Evolutionary conservation across 2,113 vertebrate species (phyloP), one percentile per base, ranked within the genome.

Genomic region (Varanus salvator): DNA sequence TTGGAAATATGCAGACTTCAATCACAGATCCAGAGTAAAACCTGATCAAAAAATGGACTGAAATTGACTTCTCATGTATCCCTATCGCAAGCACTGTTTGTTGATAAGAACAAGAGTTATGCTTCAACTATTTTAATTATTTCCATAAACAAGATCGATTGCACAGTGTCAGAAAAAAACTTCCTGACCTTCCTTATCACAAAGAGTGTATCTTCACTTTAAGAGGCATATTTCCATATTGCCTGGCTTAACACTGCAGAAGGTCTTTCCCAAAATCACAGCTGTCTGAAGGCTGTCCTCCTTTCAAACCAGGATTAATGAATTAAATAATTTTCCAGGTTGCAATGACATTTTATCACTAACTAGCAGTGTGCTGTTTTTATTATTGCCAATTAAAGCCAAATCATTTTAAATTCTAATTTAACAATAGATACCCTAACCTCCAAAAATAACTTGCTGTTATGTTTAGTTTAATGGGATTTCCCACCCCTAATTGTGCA

Each of bases 251-350:
- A 80, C 31, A 68, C 77, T 44, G 44, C 27, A 25, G 19, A 68
- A 14, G 21, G 48, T 38, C 52, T 69, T 80, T 80, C 23, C 64
- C 71, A 77, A 87, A 87, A 69, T 34, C 31, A 71, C 77, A 69
- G 66, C 29, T 15, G 2, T 17, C 23, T 38, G 31, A 71, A 68
- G 69, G 14, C 11, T 71, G 50, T 48, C 60, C 54, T 21, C 14
- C 29, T 44, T 38, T 87, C 54, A 60, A 80, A 34, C 44, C 31
- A 54, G 50, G 1, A 27, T 80, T 50, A 69, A 88, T 71, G 38
- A 87, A 31, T 81, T 88, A 88, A 71, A 88, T 71, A 50, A 71
- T 38, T 6, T 88, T 80, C 64, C 31, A 80, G 48, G n/a, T 77
- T 31, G 27, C 17, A 44, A 52, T 71, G 48, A 80, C 80, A 88